phyloP scores from a whole-genome alignment of 2,797 vertebrate genomes.

The Vespertilio murinus region DNA sequence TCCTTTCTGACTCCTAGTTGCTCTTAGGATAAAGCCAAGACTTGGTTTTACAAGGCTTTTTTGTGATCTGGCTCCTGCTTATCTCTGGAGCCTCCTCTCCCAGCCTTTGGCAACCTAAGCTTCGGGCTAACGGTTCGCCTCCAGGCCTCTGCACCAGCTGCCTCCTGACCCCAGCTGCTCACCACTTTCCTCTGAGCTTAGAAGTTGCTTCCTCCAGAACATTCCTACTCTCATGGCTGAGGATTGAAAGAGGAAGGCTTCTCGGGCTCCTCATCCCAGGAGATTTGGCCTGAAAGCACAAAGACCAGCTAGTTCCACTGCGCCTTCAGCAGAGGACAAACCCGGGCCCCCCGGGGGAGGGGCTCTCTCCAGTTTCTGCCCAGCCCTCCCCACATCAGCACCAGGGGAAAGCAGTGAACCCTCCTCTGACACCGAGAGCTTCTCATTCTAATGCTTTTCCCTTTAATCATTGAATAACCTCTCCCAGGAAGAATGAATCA shows the following conservation, averaged over 20 bases:
- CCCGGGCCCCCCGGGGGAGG: not conserved
- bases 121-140: not conserved
- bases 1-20: not conserved
- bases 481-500: not conserved
- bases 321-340: not conserved
- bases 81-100: not conserved
- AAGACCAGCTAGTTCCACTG: not conserved
- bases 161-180: not conserved
- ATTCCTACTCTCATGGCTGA: not conserved
- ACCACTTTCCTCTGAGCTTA: not conserved
- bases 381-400: not conserved
- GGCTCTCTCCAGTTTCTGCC: not conserved
- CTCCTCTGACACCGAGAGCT: not conserved
- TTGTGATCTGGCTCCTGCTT: not conserved
- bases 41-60: not conserved
- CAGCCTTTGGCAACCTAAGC: not conserved
- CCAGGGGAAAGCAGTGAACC: not conserved
- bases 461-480: constrained; percentile 18
- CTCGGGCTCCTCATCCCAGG: not conserved
- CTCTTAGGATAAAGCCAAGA: not conserved
- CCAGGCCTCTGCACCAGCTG: not conserved
- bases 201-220: not conserved
- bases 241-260: not conserved
- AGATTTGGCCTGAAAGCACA: not conserved
- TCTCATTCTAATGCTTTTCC: not conserved